Base-by-base conservation (phyloP, 2,797 vertebrate species). In the Alfaro cultratus region DNA sequence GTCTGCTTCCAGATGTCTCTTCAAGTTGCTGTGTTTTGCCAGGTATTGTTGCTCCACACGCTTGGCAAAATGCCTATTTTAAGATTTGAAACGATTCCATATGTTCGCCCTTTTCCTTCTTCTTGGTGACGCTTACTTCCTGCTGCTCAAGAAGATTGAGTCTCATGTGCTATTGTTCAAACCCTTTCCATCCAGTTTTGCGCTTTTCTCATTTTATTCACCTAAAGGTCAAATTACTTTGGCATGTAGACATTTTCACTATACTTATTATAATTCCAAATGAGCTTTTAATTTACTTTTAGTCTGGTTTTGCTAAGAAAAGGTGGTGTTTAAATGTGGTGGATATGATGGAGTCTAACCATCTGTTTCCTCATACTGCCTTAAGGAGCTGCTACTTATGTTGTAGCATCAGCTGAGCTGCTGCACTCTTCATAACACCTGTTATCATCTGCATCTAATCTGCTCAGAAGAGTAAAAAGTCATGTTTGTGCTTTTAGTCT, bases 401-500 rank as follows among this genome's bases (percentile, higher is more conserved):
- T 46, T 57, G 85, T 67, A 5, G 75, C 82, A 84, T 81, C 83
- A 87, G 88, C 80, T 85, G 83, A 57, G 72, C 80, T 18, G 49
- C 78, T 87, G 70, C 31, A 87, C 78, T 75, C 75, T 82, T 75
- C 83, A 46, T 36, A 80, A 84, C 83, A 78, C 53, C 80, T 87
- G 62, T 43, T 70, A n/a, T 81, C 86, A 83, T 80, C 77, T 85
- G 76, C 80, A 79, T 49, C 77, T 76, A 62, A 80, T 79, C 81
- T 73, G 83, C 62, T 68, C 9, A 10, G 75, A 43, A 82, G 85
- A 89, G 88, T 87, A 91, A 80, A 87, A 89, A 88, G 46, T 87
- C 73, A 46, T 78, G 86, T 86, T 85, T 5, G 80, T 84, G 91
- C 92, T 92, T 89, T 93, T 85, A 83, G 79, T 80, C 84, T 87